phyloP scores from a whole-genome alignment of 2,797 vertebrate species.

The Carapus acus region DNA sequence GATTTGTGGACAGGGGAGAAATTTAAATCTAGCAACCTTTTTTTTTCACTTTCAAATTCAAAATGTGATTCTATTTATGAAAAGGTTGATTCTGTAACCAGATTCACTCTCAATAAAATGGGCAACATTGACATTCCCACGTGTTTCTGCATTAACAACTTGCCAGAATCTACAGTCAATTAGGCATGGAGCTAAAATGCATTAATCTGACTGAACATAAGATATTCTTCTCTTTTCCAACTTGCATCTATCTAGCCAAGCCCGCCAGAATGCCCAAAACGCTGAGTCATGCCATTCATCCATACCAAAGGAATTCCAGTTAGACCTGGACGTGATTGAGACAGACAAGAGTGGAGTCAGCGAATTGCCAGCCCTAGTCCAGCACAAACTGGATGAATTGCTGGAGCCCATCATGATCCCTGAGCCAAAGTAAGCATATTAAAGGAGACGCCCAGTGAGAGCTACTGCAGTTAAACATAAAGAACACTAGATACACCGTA shows the following conservation, averaged over 20 bases:
- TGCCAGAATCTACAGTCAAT: background rate
- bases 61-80: too few relatives aligned
- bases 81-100: too few relatives aligned
- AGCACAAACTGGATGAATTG: slow-evolving; percentile 96
- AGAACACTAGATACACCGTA: too few relatives aligned
- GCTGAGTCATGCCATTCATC: slow-evolving; percentile 74
- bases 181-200: slow-evolving; percentile 30
- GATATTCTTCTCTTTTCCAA: background rate
- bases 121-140: too few relatives aligned
- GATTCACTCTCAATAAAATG: too few relatives aligned
- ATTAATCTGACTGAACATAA: slow-evolving; percentile 30
- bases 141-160: too few relatives aligned
- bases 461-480: too few relatives aligned
- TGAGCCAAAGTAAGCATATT: slow-evolving; percentile 84
- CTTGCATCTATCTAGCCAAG: slow-evolving; percentile 74
- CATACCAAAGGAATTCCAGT: slow-evolving; percentile 91
- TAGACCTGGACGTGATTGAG: slow-evolving; percentile 97
- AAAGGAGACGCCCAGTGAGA: too few relatives aligned
- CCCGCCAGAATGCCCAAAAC: slow-evolving; percentile 82
- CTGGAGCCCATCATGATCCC: slow-evolving; percentile 94
- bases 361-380: slow-evolving; percentile 93
- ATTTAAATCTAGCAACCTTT: too few relatives aligned
- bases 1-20: too few relatives aligned
- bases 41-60: too few relatives aligned
- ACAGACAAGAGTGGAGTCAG: slow-evolving; percentile 83